These are phyloP conservation scores for Setophaga coronata DNA, from an alignment of 2,113 vertebrate genomes.

Conservation along the genomic window DNA sequence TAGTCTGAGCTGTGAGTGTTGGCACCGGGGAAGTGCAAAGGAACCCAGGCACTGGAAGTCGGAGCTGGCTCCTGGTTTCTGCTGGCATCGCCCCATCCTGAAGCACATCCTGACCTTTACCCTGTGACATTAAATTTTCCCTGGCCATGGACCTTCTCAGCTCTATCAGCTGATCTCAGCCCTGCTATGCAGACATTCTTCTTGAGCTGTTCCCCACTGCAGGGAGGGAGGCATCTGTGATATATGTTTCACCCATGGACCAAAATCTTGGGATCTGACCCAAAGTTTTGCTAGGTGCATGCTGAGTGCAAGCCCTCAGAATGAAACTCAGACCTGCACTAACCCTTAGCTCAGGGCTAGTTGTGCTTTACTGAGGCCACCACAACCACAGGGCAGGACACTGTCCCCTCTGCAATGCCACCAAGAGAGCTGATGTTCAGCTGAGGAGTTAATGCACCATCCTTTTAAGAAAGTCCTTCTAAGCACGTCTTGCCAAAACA, in stretches of 20 bases:
- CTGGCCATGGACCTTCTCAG: background rate
- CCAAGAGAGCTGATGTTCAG: accelerated
- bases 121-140: background rate
- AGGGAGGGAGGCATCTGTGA: background rate
- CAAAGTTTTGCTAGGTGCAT: accelerated
- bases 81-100: background rate
- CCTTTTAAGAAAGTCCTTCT: background rate
- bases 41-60: background rate
- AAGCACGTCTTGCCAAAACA: background rate
- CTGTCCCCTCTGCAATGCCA: background rate
- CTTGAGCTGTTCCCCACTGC: background rate
- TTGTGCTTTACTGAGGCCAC: background rate
- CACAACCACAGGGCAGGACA: background rate
- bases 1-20: background rate
- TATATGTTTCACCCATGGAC: accelerated
- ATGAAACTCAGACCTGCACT: background rate
- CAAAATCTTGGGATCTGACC: background rate
- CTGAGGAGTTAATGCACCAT: background rate
- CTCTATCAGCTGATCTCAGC: background rate
- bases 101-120: background rate
- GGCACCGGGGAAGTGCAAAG: background rate
- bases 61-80: background rate
- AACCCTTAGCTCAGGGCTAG: no score
- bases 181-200: background rate
- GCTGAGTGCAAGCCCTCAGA: no score